Evolutionary conservation across 2,888 invertebrate species (phyloP).

Genomic region (Meiosimyza platycephala): DNA sequence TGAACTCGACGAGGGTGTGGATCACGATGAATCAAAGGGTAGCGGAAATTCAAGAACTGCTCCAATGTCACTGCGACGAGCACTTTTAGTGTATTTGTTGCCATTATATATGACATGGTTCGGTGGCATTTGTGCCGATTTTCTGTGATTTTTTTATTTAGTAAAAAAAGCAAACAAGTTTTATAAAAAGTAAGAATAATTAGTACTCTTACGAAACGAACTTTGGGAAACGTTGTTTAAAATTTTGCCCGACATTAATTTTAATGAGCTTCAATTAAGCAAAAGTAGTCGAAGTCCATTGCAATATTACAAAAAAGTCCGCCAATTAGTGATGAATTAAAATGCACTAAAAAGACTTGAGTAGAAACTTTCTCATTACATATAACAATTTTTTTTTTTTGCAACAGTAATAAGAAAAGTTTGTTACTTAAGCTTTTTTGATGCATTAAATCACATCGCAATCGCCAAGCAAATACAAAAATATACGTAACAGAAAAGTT

Average conservation of each 20-base stretch:
- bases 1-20: slow-evolving; percentile 50
- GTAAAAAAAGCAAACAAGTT: slow-evolving; percentile 37
- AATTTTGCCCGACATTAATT: neutral
- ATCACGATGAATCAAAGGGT: slow-evolving; percentile 45
- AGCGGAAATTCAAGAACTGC: slow-evolving; percentile 48
- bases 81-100: slow-evolving; percentile 79
- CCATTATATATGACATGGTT: slow-evolving; percentile 89
- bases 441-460: neutral
- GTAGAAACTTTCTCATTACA: no score
- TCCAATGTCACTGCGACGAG: slow-evolving; percentile 57
- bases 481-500: slow-evolving; percentile 38
- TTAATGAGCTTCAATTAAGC: neutral
- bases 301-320: neutral
- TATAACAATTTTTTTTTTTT: no score
- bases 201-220: slow-evolving; percentile 33
- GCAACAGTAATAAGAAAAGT: no score
- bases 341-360: no score
- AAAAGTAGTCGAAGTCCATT: neutral
- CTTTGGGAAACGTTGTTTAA: neutral
- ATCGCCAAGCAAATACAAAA: slow-evolving; percentile 7
- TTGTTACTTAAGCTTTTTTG: neutral
- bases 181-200: neutral
- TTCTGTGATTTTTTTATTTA: slow-evolving; percentile 75
- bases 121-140: slow-evolving; percentile 83
- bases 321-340: neutral